These are phyloP conservation scores for Drosophila greeni DNA, from an alignment of 2,888 invertebrate genomes.

Conservation along the genomic window DNA sequence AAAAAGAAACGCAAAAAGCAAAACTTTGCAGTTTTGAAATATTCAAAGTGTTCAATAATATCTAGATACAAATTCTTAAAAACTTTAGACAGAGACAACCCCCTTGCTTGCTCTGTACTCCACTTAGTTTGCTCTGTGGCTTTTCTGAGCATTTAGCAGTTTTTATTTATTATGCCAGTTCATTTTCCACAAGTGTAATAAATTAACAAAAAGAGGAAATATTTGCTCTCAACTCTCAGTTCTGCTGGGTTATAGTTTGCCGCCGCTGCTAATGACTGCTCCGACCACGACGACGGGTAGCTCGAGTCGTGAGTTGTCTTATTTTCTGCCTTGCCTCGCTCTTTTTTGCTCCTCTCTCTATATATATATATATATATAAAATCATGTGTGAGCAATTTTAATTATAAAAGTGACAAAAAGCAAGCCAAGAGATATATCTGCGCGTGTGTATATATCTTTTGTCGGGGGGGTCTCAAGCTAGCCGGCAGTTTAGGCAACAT, in stretches of 20 bases:
- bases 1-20: too few species aligned
- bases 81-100: too few species aligned
- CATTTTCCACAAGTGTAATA: slow-evolving; percentile 28
- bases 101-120: neutral
- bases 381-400: slow-evolving; percentile 55
- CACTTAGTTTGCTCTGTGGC: slow-evolving; percentile 1
- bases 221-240: slow-evolving; percentile 22
- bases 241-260: slow-evolving; percentile 30
- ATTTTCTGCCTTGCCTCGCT: slow-evolving; percentile 15
- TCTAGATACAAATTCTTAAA: too few species aligned
- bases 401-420: slow-evolving; percentile 66
- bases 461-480: slow-evolving; percentile 20
- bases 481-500: slow-evolving; percentile 48
- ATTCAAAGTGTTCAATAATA: too few species aligned
- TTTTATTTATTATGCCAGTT: slow-evolving; percentile 38
- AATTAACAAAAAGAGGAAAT: slow-evolving; percentile 15
- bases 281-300: slow-evolving; percentile 33
- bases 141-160: slow-evolving; percentile 41
- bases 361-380: slow-evolving; percentile 20
- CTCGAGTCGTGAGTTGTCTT: slow-evolving; percentile 43
- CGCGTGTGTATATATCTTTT: slow-evolving; percentile 34
- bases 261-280: slow-evolving; percentile 32
- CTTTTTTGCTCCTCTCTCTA: slow-evolving; percentile 21
- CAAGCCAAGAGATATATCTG: slow-evolving; percentile 21
- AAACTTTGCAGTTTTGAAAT: too few species aligned